Percentiles rank a stretch among this genome's conserved stretches.
Conservation (phyloP, 2,113 vertebrate species). For the Eulemur macaco region DNA sequence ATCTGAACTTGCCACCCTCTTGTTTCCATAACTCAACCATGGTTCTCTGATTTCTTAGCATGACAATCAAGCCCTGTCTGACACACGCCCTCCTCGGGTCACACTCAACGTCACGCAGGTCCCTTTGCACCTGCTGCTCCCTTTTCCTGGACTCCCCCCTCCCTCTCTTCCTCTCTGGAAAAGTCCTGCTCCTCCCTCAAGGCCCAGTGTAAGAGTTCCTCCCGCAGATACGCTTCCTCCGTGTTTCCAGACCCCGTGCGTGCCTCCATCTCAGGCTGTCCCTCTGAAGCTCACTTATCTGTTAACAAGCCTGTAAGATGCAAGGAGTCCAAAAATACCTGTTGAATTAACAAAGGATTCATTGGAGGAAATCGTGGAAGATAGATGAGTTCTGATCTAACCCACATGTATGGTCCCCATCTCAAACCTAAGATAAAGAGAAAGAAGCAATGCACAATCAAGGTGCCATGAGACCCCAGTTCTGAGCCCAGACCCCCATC, state of each 20-base stretch:
- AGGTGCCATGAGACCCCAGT: no score
- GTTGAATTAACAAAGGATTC: neutral
- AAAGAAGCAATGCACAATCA: no score
- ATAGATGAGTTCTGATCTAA: no score
- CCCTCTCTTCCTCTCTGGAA: neutral
- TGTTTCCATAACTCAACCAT: neutral
- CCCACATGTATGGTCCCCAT: neutral
- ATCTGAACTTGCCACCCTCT: neutral
- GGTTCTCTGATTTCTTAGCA: neutral
- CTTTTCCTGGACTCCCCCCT: neutral
- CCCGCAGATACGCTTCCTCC: neutral
- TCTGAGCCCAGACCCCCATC: no score
- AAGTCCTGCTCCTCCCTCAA: neutral
- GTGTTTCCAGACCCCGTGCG: fast-evolving
- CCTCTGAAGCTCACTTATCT: no score
- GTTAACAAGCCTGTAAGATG: no score
- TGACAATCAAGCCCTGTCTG: neutral
- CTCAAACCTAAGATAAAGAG: neutral
- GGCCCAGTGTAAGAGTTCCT: neutral
- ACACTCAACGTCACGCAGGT: fast-evolving
- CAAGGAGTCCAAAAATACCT: neutral
- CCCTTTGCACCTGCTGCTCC: neutral
- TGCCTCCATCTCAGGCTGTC: no score
- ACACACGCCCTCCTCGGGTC: neutral
- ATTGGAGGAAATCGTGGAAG: neutral